These are phyloP conservation scores for Drosophila virilis DNA, from an alignment of 1,140 invertebrate species.

Conservation along the genomic window DNA sequence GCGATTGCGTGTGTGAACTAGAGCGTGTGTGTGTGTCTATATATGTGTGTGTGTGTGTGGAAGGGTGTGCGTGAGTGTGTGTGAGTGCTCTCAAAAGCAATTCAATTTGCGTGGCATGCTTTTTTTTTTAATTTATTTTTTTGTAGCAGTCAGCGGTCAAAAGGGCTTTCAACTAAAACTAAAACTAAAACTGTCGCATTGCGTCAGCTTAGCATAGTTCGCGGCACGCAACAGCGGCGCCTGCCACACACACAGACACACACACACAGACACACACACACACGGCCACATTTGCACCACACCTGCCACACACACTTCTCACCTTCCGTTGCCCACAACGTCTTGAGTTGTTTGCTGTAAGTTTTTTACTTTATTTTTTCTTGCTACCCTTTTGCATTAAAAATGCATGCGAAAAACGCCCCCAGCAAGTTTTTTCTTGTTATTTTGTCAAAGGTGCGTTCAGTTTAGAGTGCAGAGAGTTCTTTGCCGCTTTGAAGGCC, in stretches of 20 bases:
- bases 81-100: conserved; percentile 42
- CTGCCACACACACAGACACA: not conserved
- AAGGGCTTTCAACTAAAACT: conserved; percentile 18
- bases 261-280: not conserved
- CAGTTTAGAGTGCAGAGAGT: conserved; percentile 9
- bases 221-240: conserved; percentile 19
- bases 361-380: conserved; percentile 27
- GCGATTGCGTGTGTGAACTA: not conserved
- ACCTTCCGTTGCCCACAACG: not conserved
- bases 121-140: conserved; percentile 41
- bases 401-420: conserved; percentile 64
- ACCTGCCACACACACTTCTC: conserved; percentile 3
- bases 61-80: conserved; percentile 29
- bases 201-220: conserved; percentile 60
- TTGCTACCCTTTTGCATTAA: conserved; percentile 58
- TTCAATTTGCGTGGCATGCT: conserved; percentile 66
- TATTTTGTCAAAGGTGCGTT: conserved; percentile 30
- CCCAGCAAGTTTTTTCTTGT: conserved; percentile 19
- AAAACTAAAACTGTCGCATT: conserved; percentile 65
- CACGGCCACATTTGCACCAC: not conserved
- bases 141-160: conserved; percentile 34
- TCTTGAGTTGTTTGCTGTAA: conserved; percentile 48
- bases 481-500: conserved; percentile 47
- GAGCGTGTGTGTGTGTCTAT: conserved; percentile 25
- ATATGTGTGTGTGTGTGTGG: conserved; percentile 18